phyloP scores from a whole-genome alignment of 2,113 vertebrate species.

The Haemorhous mexicanus region DNA sequence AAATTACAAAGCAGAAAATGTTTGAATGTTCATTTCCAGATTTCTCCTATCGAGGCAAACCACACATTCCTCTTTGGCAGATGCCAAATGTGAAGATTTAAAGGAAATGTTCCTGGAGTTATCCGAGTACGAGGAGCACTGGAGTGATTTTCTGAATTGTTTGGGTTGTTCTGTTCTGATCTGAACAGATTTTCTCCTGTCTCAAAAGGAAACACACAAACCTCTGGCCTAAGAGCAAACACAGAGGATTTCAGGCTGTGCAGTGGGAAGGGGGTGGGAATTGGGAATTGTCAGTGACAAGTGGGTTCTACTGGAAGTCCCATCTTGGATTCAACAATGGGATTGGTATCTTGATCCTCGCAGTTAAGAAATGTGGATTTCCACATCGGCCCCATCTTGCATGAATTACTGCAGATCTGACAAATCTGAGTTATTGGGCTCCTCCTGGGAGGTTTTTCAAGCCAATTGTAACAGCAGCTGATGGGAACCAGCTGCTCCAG shows the following conservation, averaged over 20 bases:
- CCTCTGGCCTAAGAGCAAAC: not conserved
- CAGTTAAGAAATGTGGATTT: conserved; percentile 45
- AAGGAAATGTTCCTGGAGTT: not conserved
- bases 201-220: not conserved
- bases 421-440: conserved; percentile 26
- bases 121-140: not conserved
- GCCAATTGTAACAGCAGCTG: conserved; percentile 59
- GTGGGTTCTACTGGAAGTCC: not conserved
- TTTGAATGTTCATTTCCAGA: not conserved
- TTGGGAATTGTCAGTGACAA: not conserved
- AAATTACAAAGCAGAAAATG: not conserved
- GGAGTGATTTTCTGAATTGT: not conserved
- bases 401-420: conserved; percentile 42
- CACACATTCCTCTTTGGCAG: not conserved
- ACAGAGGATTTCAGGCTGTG: not conserved
- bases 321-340: conserved; percentile 23
- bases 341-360: not conserved
- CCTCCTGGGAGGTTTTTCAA: conserved; percentile 47
- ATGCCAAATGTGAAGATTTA: conserved; percentile 14
- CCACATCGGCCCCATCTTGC: conserved; percentile 35
- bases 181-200: not conserved
- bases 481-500: conserved; percentile 63
- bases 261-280: not conserved
- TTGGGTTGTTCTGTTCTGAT: not conserved
- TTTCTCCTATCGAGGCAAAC: conserved; percentile 28